A percentile compares a stretch with the other conserved stretches of the same genome.
These are phyloP conservation scores for Melanotaenia trifasciata DNA, from an alignment of 2,797 vertebrate species.

Conservation along the genomic window DNA sequence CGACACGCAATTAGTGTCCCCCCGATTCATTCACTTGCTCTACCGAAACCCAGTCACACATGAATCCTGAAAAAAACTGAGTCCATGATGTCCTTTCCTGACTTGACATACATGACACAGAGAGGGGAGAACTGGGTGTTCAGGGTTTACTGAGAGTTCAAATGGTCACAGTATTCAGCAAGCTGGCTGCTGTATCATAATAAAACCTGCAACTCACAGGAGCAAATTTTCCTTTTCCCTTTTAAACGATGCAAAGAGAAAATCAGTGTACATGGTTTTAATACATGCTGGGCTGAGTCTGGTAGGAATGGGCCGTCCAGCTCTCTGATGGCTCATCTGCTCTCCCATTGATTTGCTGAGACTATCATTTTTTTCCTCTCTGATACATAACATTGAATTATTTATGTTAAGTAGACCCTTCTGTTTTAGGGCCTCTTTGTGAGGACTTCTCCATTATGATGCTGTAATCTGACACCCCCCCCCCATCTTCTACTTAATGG, in stretches of 20 bases:
- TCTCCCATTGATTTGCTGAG: constrained; percentile 72
- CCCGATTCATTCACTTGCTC: constrained; percentile 56
- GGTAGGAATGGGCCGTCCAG: constrained; percentile 34
- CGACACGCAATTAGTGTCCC: constrained; percentile 71
- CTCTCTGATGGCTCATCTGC: constrained; percentile 64
- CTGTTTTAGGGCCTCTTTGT: constrained; percentile 69
- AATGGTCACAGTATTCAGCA: constrained; percentile 20
- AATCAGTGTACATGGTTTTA: constrained; percentile 27
- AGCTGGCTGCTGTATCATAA: constrained; percentile 31
- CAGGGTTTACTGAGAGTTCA: constrained; percentile 26
- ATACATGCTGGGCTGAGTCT: constrained; percentile 21
- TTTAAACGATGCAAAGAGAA: constrained; percentile 26
- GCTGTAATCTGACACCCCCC: constrained; percentile 59
- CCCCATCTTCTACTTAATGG: constrained; percentile 59
- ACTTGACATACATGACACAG: constrained; percentile 54
- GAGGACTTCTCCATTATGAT: constrained; percentile 70
- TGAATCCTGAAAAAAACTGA: constrained; percentile 41
- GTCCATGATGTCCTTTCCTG: constrained; percentile 52
- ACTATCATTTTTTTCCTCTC: constrained; percentile 71
- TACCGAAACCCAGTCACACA: constrained; percentile 48
- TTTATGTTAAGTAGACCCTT: constrained; percentile 82
- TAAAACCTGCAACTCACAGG: constrained; percentile 13
- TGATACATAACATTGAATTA: constrained; percentile 84
- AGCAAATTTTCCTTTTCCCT: background rate
- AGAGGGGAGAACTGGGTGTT: constrained; percentile 15